Percentiles rank a stretch among this genome's conserved stretches.
Conservation (phyloP, 2,113 vertebrate genomes). For the Catharus bicknelli region DNA sequence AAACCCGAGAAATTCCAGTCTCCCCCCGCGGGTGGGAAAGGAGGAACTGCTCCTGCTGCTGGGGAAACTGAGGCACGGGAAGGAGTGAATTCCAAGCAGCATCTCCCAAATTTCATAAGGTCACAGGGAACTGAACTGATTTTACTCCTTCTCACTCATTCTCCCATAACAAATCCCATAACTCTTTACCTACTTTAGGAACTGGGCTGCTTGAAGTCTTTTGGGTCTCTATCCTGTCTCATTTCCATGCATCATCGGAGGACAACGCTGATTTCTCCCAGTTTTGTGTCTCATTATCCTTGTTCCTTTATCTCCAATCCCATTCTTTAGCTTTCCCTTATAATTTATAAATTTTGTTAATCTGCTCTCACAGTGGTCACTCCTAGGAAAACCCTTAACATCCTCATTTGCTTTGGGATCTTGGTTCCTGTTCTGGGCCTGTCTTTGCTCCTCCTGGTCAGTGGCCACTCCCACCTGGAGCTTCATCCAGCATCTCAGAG, state of each 20-base stretch:
- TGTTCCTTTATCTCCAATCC: background rate
- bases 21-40: rapidly evolving
- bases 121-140: background rate
- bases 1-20: background rate
- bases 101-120: background rate
- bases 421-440: background rate
- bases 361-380: background rate
- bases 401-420: background rate
- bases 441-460: background rate
- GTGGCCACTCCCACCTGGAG: background rate
- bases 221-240: background rate
- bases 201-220: background rate
- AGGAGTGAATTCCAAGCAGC: rapidly evolving
- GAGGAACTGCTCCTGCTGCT: background rate
- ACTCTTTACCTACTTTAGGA: background rate
- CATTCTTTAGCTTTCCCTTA: background rate
- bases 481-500: background rate
- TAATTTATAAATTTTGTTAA: background rate
- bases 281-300: background rate
- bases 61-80: background rate
- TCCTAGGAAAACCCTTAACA: background rate
- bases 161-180: background rate
- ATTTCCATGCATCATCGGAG: background rate
- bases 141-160: background rate
- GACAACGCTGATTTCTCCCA: rapidly evolving